phyloP scores from a whole-genome alignment of 2,113 vertebrate species.

The Catharus minimus region DNA sequence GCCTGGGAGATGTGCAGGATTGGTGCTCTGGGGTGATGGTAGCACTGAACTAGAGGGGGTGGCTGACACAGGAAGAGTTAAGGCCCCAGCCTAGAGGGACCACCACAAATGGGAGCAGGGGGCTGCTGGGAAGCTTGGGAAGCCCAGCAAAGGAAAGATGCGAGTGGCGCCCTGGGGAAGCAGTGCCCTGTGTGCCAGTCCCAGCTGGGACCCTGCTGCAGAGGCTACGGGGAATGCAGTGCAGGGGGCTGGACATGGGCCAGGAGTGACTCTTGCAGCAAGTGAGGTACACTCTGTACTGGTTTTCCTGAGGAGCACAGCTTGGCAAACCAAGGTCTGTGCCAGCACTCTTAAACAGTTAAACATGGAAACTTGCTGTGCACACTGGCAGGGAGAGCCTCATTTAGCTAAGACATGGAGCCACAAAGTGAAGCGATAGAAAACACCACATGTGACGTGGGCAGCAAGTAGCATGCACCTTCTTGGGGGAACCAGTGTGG shows the following conservation, averaged over 20 bases:
- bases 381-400: fast-evolving
- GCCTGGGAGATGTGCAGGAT: too few relatives aligned
- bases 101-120: neutral
- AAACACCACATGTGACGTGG: neutral
- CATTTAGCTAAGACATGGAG: neutral
- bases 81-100: neutral
- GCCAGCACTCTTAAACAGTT: neutral
- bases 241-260: neutral
- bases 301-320: neutral
- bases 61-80: neutral
- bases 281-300: fast-evolving
- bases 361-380: neutral
- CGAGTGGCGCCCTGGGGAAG: fast-evolving
- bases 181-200: fast-evolving
- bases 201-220: neutral
- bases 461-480: neutral
- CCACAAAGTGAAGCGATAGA: neutral
- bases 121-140: neutral
- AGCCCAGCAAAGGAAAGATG: neutral
- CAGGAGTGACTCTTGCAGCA: neutral
- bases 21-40: neutral
- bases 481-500: neutral
- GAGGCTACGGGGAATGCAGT: fast-evolving
- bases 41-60: fast-evolving
- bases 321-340: neutral